phyloP scores from a whole-genome alignment of 2,797 vertebrate species.

The Poecilia velifera region DNA sequence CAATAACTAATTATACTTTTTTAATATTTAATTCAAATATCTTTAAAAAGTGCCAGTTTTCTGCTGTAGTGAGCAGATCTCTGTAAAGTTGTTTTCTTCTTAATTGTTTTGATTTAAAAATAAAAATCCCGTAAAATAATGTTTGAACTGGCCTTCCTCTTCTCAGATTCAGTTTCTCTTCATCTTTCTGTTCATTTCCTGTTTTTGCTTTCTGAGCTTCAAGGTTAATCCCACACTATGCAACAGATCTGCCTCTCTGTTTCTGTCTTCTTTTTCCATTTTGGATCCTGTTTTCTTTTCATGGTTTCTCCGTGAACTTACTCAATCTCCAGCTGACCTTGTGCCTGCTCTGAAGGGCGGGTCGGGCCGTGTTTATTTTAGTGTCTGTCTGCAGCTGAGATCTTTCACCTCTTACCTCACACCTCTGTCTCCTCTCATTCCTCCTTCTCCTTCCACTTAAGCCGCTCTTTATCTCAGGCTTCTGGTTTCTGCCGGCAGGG shows the following conservation, averaged over 20 bases:
- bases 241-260: conserved; percentile 3
- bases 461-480: conserved; percentile 33
- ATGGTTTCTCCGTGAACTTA: conserved; percentile 16
- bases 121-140: not conserved
- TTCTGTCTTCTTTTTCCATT: conserved; percentile 15
- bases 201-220: conserved; percentile 22
- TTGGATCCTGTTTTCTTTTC: conserved; percentile 18
- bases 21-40: not conserved
- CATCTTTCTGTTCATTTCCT: conserved; percentile 13
- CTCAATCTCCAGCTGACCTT: conserved; percentile 33
- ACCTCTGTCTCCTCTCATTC: conserved; percentile 43
- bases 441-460: conserved; percentile 31
- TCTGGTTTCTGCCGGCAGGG: conserved; percentile 9
- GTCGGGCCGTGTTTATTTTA: conserved; percentile 53
- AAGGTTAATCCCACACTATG: conserved; percentile 8
- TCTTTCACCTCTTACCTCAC: conserved; percentile 40
- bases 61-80: not conserved
- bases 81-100: not conserved
- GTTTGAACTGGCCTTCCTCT: not conserved
- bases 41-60: not conserved
- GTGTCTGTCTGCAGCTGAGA: conserved; percentile 23
- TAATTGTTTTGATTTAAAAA: not conserved
- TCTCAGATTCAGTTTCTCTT: not conserved
- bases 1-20: not conserved
- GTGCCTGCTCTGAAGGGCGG: conserved; percentile 11